Evolutionary conservation across 2,113 vertebrate genomes (phyloP).

Genomic region (Pimephales promelas): DNA sequence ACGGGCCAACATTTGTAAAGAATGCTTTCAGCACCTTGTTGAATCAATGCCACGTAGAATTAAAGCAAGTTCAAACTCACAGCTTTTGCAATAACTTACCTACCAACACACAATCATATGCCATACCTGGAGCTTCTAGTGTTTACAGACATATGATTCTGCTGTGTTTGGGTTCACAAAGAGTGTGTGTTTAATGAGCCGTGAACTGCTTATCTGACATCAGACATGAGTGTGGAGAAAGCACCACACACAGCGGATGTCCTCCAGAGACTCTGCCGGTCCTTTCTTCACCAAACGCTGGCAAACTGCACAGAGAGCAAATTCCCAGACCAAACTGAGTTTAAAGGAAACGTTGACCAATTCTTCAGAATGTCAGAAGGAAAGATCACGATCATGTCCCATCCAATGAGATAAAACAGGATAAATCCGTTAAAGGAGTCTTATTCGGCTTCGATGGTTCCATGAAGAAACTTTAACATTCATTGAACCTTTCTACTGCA

Average conservation of each 20-base stretch:
- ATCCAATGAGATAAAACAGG: not conserved
- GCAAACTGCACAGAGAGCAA: not conserved
- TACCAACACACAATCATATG: not conserved
- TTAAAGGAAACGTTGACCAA: not conserved
- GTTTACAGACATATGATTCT: not conserved
- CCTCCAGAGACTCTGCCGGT: not conserved
- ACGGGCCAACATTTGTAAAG: too few relatives aligned
- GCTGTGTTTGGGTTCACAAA: slow-evolving; percentile 10
- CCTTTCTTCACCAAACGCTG: not conserved
- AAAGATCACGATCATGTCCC: not conserved
- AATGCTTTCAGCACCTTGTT: too few relatives aligned
- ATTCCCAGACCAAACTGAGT: not conserved
- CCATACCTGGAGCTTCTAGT: not conserved
- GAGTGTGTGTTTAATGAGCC: slow-evolving; percentile 37
- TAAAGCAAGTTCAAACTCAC: not conserved
- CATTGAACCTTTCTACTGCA: too few relatives aligned
- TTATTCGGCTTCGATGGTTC: too few relatives aligned
- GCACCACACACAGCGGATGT: not conserved
- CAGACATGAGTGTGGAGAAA: slow-evolving; percentile 8
- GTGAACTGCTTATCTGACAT: slow-evolving; percentile 32
- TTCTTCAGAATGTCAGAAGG: not conserved
- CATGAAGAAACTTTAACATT: too few relatives aligned
- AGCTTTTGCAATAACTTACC: not conserved
- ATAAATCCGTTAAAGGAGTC: too few relatives aligned
- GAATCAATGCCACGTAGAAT: too few relatives aligned